phyloP scores from a whole-genome alignment of 2,113 vertebrate species.

The Platichthys flesus region DNA sequence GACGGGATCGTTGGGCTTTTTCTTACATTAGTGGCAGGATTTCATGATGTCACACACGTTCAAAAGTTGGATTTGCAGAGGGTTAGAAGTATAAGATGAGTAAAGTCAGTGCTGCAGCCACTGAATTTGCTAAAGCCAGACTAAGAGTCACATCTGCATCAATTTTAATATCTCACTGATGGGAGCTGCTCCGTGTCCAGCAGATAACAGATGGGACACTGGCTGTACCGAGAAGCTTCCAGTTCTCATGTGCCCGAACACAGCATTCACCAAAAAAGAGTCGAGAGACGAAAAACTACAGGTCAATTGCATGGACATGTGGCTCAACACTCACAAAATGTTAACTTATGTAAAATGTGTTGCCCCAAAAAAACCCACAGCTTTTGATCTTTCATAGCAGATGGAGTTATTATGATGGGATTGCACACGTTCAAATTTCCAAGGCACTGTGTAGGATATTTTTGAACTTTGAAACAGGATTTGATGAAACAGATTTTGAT shows the following conservation, averaged over 20 bases:
- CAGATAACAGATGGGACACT: slow-evolving; percentile 4
- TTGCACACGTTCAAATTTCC: not conserved
- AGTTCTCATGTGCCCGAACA: not conserved
- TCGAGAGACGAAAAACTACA: not conserved
- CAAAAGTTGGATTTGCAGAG: slow-evolving; percentile 5
- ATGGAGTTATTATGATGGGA: not conserved
- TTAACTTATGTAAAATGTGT: not conserved
- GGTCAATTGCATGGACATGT: not conserved
- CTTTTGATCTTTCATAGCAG: not conserved
- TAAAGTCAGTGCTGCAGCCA: not conserved
- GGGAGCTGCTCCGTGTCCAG: not conserved
- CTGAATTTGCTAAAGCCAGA: not conserved
- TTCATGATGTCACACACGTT: slow-evolving; percentile 15
- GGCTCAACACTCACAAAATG: not conserved
- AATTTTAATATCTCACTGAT: not conserved
- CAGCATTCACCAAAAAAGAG: not conserved
- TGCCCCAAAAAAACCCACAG: not conserved
- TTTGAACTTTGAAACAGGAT: not conserved
- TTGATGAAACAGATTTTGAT: not conserved
- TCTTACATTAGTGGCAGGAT: slow-evolving; percentile 28
- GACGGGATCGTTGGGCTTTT: slow-evolving; percentile 2
- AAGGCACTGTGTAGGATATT: not conserved
- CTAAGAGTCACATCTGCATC: not conserved
- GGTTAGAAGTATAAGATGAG: not conserved
- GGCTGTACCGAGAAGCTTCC: not conserved